A percentile compares a stretch with the other conserved stretches of the same genome.
Conservation (phyloP, 2,888 invertebrate species). For the Perizoma flavofasciatum region DNA sequence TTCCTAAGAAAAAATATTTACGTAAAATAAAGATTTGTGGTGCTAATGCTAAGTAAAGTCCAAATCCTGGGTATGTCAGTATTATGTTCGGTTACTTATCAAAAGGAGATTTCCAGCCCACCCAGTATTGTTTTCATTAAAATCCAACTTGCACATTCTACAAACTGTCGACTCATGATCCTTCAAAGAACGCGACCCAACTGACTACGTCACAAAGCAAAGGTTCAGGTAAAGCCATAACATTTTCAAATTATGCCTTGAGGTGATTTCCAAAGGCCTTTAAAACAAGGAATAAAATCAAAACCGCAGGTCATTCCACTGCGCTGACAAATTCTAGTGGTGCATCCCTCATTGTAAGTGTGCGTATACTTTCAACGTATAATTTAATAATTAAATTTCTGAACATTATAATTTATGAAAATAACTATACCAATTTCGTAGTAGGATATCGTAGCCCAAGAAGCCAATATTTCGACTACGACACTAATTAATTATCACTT, state of each 20-base stretch:
- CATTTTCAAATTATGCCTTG: slow-evolving; percentile 33
- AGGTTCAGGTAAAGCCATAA: slow-evolving; percentile 31
- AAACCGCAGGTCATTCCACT: slow-evolving; percentile 45
- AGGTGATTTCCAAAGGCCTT: slow-evolving; percentile 35
- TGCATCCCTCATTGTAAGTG: too few relatives aligned
- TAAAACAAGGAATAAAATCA: slow-evolving; percentile 43
- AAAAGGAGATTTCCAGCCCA: neutral
- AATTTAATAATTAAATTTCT: neutral
- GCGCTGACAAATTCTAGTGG: slow-evolving; percentile 36
- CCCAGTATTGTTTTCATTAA: neutral
- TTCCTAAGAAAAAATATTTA: too few relatives aligned
- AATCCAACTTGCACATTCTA: neutral
- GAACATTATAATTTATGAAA: too few relatives aligned
- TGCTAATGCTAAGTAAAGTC: too few relatives aligned
- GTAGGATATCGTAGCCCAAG: too few relatives aligned
- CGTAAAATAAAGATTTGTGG: too few relatives aligned
- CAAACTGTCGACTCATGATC: neutral
- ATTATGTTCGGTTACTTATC: neutral
- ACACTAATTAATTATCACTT: too few relatives aligned
- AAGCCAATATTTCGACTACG: too few relatives aligned
- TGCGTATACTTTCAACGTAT: neutral
- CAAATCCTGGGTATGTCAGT: too few relatives aligned
- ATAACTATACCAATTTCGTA: too few relatives aligned
- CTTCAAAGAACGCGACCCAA: slow-evolving; percentile 10
- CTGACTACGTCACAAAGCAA: slow-evolving; percentile 13